Evolutionary conservation across 2,888 invertebrate genomes (phyloP).

Genomic region (Carpatolechia fugitivella): DNA sequence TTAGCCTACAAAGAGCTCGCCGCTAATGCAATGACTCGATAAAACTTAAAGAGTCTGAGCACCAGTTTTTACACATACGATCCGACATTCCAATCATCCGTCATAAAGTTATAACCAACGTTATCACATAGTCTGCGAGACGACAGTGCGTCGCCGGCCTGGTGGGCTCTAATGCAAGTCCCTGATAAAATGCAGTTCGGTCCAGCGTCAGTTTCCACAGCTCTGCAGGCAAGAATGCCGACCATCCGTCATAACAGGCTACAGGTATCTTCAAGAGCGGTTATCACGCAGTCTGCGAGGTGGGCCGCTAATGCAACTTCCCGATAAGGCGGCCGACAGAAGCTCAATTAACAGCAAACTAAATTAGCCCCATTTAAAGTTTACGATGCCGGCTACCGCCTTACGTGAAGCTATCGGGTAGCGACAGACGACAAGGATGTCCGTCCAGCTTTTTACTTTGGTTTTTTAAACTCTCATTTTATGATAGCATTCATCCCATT

Average conservation of each 20-base stretch:
- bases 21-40: slow-evolving; percentile 1
- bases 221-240: slow-evolving; percentile 8
- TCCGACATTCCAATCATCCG: slow-evolving; percentile 15
- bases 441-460: background rate
- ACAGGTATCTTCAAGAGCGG: background rate
- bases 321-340: slow-evolving; percentile 64
- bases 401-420: slow-evolving; percentile 54
- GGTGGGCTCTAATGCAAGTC: background rate
- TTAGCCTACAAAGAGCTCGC: background rate
- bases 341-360: slow-evolving; percentile 77
- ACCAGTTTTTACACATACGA: slow-evolving; percentile 24
- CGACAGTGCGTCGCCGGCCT: slow-evolving; percentile 29
- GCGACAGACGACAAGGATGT: slow-evolving; percentile 2
- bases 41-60: slow-evolving; percentile 5
- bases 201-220: slow-evolving; percentile 18
- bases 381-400: slow-evolving; percentile 76
- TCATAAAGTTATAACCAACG: slow-evolving; percentile 58
- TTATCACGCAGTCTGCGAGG: slow-evolving; percentile 22
- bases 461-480: background rate
- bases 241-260: background rate
- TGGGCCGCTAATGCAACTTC: slow-evolving; percentile 64
- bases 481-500: background rate
- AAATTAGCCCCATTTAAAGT: slow-evolving; percentile 78
- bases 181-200: slow-evolving; percentile 1
- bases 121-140: slow-evolving; percentile 41